Percentiles rank a stretch among this genome's conserved stretches.
These are phyloP conservation scores for Apotomis betuletana DNA, from an alignment of 2,888 invertebrate species.

Conservation along the genomic window DNA sequence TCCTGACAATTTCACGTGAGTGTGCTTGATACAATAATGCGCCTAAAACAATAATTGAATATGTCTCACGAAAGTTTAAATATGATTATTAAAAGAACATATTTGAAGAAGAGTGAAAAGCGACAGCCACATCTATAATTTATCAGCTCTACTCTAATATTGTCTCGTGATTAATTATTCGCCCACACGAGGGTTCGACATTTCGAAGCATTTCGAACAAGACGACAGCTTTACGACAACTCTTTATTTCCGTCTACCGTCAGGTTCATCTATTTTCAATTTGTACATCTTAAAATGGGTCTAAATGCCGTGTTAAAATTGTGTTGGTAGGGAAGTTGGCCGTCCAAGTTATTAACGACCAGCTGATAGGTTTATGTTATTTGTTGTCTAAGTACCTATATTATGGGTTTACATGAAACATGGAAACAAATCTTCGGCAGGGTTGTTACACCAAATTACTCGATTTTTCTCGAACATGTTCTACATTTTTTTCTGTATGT, in stretches of 20 bases:
- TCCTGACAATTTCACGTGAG: too few species aligned
- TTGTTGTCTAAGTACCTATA: not conserved
- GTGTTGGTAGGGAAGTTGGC: not conserved
- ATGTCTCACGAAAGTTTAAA: too few species aligned
- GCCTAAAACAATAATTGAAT: too few species aligned
- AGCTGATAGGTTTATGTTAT: slow-evolving; percentile 4
- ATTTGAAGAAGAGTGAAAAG: too few species aligned
- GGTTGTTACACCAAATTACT: too few species aligned
- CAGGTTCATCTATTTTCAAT: slow-evolving; percentile 27
- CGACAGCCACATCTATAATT: slow-evolving; percentile 1
- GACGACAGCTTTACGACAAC: slow-evolving; percentile 32
- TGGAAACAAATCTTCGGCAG: too few species aligned
- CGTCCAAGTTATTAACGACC: not conserved
- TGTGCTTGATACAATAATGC: too few species aligned
- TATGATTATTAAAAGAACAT: not conserved
- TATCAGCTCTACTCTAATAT: not conserved
- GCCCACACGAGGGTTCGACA: slow-evolving; percentile 10
- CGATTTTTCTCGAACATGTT: too few species aligned
- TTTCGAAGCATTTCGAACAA: slow-evolving; percentile 12
- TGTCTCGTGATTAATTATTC: slow-evolving; percentile 29
- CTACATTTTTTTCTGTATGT: too few species aligned
- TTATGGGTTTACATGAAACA: too few species aligned
- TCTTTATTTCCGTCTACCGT: slow-evolving; percentile 27
- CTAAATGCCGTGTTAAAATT: not conserved
- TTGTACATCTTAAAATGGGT: not conserved